These are phyloP conservation scores for Andrena haemorrhoa DNA, from an alignment of 2,888 invertebrate genomes.

Conservation along the genomic window DNA sequence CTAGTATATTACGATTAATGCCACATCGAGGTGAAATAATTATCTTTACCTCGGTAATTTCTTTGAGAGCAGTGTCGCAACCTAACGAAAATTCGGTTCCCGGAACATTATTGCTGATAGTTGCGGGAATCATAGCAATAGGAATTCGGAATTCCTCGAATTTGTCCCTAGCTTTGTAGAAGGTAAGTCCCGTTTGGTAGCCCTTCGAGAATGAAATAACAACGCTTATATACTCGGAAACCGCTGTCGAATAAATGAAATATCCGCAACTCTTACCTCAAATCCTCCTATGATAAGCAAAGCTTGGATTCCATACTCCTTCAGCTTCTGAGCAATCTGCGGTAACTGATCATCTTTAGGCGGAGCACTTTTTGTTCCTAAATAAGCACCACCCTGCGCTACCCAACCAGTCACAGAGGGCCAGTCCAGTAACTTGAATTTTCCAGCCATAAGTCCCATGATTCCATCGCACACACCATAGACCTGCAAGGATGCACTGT, in stretches of 20 bases:
- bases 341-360: constrained; percentile 91
- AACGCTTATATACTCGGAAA: not conserved
- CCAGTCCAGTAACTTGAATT: constrained; percentile 91
- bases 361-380: constrained; percentile 97
- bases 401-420: constrained; percentile 97
- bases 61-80: constrained; percentile 98
- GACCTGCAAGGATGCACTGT: constrained; percentile 83
- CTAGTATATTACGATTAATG: not conserved
- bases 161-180: constrained; percentile 90
- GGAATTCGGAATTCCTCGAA: constrained; percentile 96
- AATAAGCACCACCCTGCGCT: constrained; percentile 96
- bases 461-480: constrained; percentile 98
- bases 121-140: constrained; percentile 97
- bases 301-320: constrained; percentile 95
- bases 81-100: constrained; percentile 99
- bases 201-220: constrained; percentile 87
- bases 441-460: constrained; percentile 96
- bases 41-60: constrained; percentile 93
- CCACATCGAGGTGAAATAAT: too few relatives aligned
- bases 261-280: constrained; percentile 88
- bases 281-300: constrained; percentile 98
- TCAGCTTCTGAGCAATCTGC: constrained; percentile 93
- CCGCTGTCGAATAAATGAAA: not conserved
- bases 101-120: constrained; percentile 99
- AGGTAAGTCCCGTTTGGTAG: constrained; percentile 92